Evolutionary conservation across 2,797 vertebrate genomes (phyloP).

Genomic region (Mormyrops boulengeri): DNA sequence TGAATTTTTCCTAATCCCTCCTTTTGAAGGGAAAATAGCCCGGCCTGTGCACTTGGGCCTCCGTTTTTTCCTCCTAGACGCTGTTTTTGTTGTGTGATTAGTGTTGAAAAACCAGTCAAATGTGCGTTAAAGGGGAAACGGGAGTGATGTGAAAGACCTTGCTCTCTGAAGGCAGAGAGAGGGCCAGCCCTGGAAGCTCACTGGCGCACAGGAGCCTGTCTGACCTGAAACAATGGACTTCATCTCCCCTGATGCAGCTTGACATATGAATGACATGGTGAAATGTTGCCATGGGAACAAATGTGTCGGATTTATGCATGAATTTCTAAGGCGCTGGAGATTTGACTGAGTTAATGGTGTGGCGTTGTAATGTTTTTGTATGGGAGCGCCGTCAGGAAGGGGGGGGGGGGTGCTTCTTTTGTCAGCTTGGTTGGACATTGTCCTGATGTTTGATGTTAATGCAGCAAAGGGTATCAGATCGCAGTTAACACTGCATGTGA

Average conservation of each 20-base stretch:
- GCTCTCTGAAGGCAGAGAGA: constrained; percentile 55
- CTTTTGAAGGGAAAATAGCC: constrained; percentile 51
- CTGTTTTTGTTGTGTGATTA: constrained; percentile 65
- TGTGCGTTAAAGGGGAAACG: constrained; percentile 61
- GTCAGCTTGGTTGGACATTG: constrained; percentile 51
- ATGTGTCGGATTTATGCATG: constrained; percentile 99
- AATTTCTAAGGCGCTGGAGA: constrained; percentile 76
- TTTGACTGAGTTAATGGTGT: constrained; percentile 88
- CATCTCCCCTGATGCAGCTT: constrained; percentile 95
- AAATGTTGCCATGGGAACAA: constrained; percentile 98
- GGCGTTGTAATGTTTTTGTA: constrained; percentile 62
- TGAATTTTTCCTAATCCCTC: constrained; percentile 50
- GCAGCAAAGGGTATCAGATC: constrained; percentile 32
- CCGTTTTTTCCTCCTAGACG: constrained; percentile 34
- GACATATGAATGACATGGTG: constrained; percentile 99
- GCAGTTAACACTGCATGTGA: constrained; percentile 47
- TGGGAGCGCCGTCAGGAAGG: constrained; percentile 51
- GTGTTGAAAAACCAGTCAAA: constrained; percentile 49
- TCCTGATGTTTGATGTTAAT: constrained; percentile 57
- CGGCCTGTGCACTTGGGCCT: constrained; percentile 45
- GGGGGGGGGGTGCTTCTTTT: constrained; percentile 36
- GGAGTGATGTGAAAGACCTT: constrained; percentile 63
- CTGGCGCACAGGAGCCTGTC: constrained; percentile 75
- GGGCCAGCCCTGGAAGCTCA: constrained; percentile 72
- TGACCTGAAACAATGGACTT: constrained; percentile 91